A percentile compares a stretch with the other conserved stretches of the same genome.
phyloP scores from a whole-genome alignment of 2,797 vertebrate genomes.

The Hypotaenidia philippensis region DNA sequence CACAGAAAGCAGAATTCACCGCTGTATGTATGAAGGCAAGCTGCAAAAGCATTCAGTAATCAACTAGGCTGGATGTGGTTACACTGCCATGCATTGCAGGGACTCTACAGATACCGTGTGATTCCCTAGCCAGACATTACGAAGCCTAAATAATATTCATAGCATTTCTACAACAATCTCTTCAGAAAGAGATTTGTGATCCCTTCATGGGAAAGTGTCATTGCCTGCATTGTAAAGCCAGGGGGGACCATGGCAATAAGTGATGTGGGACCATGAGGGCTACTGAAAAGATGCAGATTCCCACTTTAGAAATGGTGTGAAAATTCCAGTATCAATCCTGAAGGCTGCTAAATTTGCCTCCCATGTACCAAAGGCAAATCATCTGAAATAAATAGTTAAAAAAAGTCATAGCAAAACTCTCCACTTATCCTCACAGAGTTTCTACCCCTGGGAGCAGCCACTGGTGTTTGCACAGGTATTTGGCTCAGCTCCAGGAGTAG shows the following conservation, averaged over 20 bases:
- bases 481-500: not conserved
- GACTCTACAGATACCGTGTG: not conserved
- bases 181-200: not conserved
- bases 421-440: not conserved
- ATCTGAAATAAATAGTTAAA: not conserved
- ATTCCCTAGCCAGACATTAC: not conserved
- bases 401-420: not conserved
- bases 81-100: not conserved
- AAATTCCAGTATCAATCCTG: not conserved
- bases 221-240: not conserved
- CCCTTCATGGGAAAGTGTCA: accelerated
- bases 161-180: not conserved
- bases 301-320: not conserved
- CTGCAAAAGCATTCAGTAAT: not conserved
- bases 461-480: not conserved
- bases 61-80: not conserved
- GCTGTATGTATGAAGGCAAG: accelerated
- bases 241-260: not conserved
- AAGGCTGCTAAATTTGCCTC: not conserved
- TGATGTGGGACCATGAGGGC: not conserved
- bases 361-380: not conserved
- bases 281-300: not conserved
- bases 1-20: not conserved
- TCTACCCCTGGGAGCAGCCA: not conserved
- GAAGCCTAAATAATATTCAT: not conserved